phyloP scores from a whole-genome alignment of 2,888 invertebrate genomes.

The Saturnia pavonia region DNA sequence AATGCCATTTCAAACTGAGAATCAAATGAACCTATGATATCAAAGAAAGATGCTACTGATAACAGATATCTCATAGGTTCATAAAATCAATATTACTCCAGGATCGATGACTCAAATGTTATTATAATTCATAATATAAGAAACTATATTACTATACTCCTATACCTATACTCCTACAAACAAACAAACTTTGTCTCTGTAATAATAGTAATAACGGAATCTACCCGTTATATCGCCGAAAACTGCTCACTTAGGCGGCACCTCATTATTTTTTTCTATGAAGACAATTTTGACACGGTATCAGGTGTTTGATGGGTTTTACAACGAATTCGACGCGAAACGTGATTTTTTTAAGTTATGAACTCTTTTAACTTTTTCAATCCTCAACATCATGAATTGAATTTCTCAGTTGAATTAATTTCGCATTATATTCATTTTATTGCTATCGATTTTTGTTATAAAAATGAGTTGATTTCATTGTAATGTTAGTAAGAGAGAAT shows the following conservation, averaged over 20 bases:
- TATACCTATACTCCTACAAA: too few relatives aligned
- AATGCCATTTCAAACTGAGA: too few relatives aligned
- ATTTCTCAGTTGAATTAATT: slow-evolving; percentile 4
- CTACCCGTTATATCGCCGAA: slow-evolving; percentile 15
- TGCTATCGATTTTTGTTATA: not conserved
- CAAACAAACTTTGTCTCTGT: too few relatives aligned
- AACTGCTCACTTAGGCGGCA: slow-evolving; percentile 31
- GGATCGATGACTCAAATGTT: too few relatives aligned
- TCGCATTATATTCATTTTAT: not conserved
- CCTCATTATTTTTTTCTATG: slow-evolving; percentile 37
- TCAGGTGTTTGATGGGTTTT: slow-evolving; percentile 48
- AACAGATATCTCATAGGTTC: too few relatives aligned
- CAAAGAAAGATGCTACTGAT: too few relatives aligned
- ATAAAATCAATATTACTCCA: too few relatives aligned
- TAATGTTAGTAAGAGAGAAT: not conserved
- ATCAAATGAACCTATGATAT: too few relatives aligned
- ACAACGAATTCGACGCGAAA: slow-evolving; percentile 37
- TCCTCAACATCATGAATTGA: slow-evolving; percentile 3
- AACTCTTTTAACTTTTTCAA: slow-evolving; percentile 12
- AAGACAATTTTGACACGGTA: slow-evolving; percentile 45
- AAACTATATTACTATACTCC: too few relatives aligned
- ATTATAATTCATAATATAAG: too few relatives aligned
- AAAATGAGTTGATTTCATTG: not conserved
- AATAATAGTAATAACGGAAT: too few relatives aligned
- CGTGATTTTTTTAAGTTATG: slow-evolving; percentile 30